Conservation (phyloP, 2,113 vertebrate species). For the Callopanchax toddi region DNA sequence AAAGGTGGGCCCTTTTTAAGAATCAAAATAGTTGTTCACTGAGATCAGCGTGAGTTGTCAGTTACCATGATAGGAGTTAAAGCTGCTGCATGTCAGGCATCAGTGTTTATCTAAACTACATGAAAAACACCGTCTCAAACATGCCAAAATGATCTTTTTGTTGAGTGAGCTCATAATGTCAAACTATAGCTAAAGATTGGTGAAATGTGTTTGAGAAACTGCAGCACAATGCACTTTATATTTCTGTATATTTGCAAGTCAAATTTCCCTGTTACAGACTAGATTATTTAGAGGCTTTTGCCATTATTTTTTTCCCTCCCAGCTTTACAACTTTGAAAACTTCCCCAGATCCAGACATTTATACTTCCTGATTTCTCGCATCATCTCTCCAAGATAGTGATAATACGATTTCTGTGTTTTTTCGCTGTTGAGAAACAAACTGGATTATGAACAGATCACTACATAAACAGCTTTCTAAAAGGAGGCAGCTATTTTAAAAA, state of each 20-base stretch:
- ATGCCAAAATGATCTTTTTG: constrained; percentile 30
- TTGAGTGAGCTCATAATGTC: constrained; percentile 40
- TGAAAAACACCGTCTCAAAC: constrained; percentile 25
- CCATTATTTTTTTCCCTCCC: constrained; percentile 47
- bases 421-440: constrained; percentile 88
- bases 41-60: constrained; percentile 46
- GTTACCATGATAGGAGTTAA: constrained; percentile 50
- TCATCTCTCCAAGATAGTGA: constrained; percentile 87
- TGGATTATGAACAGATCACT: constrained; percentile 89
- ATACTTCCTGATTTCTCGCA: constrained; percentile 83
- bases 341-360: constrained; percentile 81
- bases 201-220: constrained; percentile 58
- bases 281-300: constrained; percentile 74
- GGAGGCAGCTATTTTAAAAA: constrained; percentile 89
- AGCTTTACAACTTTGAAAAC: constrained; percentile 81
- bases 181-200: constrained; percentile 55
- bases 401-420: constrained; percentile 87
- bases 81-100: constrained; percentile 41
- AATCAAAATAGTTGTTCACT: constrained; percentile 54
- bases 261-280: constrained; percentile 69
- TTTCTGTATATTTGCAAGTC: constrained; percentile 79
- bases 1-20: constrained; percentile 57
- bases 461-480: constrained; percentile 90
- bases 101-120: constrained; percentile 35
- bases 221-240: constrained; percentile 67